A percentile compares a stretch with the other conserved stretches of the same genome.
phyloP scores from a whole-genome alignment of 2,113 vertebrate genomes.

The Trogon surrucura region DNA sequence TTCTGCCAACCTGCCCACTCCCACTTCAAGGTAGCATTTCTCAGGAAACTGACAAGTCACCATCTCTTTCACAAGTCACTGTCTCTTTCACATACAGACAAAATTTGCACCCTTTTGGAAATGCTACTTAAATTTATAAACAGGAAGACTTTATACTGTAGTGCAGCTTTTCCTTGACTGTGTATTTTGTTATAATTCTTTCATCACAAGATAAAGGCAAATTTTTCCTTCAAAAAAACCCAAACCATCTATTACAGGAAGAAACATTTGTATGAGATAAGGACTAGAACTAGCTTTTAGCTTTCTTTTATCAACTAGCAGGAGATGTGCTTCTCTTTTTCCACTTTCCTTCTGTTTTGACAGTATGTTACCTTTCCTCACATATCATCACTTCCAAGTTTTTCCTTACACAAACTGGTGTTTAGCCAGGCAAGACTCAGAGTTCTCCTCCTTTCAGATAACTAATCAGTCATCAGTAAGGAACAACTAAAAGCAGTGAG shows the following conservation, averaged over 20 bases:
- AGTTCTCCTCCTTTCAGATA: background rate
- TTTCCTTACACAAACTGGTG: background rate
- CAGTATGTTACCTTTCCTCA: background rate
- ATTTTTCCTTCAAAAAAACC: background rate
- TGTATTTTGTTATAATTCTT: background rate
- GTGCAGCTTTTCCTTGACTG: background rate
- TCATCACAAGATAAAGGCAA: background rate
- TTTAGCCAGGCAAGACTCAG: background rate
- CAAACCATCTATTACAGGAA: background rate
- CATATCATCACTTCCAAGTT: background rate
- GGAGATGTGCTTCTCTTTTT: background rate
- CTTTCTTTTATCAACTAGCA: background rate
- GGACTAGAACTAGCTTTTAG: background rate
- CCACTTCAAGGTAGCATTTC: background rate
- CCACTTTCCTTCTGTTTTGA: constrained; percentile 1
- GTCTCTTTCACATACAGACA: background rate
- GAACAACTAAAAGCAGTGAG: background rate
- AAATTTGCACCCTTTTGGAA: background rate
- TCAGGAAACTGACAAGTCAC: background rate
- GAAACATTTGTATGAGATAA: background rate
- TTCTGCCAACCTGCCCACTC: background rate
- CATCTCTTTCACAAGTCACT: background rate
- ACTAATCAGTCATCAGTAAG: background rate
- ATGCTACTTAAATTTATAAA: background rate
- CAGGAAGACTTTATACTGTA: background rate